phyloP scores from a whole-genome alignment of 2,888 invertebrate species.

The Microctonus brassicae region DNA sequence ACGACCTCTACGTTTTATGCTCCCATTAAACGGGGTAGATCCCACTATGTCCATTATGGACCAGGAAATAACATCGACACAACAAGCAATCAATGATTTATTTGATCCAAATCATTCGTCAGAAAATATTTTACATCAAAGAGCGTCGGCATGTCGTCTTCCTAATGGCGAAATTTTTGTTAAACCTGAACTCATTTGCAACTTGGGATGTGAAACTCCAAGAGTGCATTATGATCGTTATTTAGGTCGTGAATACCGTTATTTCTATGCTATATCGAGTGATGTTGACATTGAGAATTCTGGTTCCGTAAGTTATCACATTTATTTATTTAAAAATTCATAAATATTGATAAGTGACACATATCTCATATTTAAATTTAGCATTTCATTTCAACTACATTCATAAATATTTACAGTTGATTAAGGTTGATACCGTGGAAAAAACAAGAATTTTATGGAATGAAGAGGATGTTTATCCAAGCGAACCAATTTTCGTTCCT shows the following conservation, averaged over 20 bases:
- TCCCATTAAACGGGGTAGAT: conserved; percentile 72
- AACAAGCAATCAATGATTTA: too few species aligned
- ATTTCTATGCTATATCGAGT: conserved; percentile 90
- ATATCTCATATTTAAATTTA: neutral
- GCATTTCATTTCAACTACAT: neutral
- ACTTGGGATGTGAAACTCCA: conserved; percentile 89
- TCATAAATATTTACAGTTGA: conserved; percentile 72
- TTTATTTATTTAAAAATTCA: too few species aligned
- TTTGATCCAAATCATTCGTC: neutral
- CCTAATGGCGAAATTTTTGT: conserved; percentile 72
- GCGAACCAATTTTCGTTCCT: conserved; percentile 87
- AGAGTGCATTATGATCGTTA: conserved; percentile 81
- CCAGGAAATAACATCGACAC: too few species aligned
- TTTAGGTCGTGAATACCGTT: conserved; percentile 81
- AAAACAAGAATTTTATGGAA: conserved; percentile 79
- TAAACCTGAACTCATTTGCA: conserved; percentile 76
- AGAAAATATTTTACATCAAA: conserved; percentile 63
- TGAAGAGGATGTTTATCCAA: conserved; percentile 82
- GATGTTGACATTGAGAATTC: conserved; percentile 83
- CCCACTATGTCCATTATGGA: conserved; percentile 41
- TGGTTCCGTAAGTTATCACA: conserved; percentile 78
- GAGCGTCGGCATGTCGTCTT: conserved; percentile 71
- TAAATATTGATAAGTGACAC: too few species aligned
- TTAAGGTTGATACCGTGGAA: conserved; percentile 81
- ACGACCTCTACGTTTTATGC: conserved; percentile 81